Evolutionary conservation across 2,113 vertebrate genomes (phyloP).

Genomic region (Aegotheles bennettii): DNA sequence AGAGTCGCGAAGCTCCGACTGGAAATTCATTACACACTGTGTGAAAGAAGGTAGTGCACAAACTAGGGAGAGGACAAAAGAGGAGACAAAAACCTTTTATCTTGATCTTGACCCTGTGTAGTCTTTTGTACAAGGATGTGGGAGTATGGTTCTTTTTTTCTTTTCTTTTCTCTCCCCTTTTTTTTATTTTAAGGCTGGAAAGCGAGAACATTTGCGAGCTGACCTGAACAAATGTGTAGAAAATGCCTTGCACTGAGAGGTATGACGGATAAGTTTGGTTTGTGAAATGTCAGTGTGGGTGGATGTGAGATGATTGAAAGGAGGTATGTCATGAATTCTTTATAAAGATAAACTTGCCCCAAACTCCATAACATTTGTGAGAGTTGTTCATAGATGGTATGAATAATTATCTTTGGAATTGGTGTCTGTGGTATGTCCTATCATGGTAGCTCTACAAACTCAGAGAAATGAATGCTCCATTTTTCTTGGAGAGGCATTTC

Average conservation of each 20-base stretch:
- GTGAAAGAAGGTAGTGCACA: not conserved
- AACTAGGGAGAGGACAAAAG: not conserved
- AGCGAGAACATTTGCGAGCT: constrained; percentile 60
- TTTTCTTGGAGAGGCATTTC: not conserved
- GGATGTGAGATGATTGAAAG: constrained; percentile 60
- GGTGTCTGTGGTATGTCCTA: not conserved
- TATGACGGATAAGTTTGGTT: constrained; percentile 39
- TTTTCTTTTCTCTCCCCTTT: not conserved
- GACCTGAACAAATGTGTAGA: constrained; percentile 69
- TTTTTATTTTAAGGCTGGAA: constrained; percentile 18
- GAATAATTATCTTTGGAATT: constrained; percentile 51
- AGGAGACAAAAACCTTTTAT: not conserved
- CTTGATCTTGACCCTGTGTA: constrained; percentile 38
- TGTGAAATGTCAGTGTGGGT: constrained; percentile 71
- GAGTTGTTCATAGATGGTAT: constrained; percentile 44
- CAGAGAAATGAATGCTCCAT: not conserved
- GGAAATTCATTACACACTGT: not conserved
- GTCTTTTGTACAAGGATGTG: constrained; percentile 13
- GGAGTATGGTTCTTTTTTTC: not conserved
- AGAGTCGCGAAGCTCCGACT: not conserved
- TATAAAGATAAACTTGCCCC: constrained; percentile 46
- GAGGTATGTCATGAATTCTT: constrained; percentile 59
- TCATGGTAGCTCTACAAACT: not conserved
- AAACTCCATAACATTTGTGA: constrained; percentile 39
- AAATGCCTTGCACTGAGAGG: constrained; percentile 46